A percentile compares a stretch with the other conserved stretches of the same genome.
Evolutionary conservation across 2,888 invertebrate species (phyloP).

Genomic region (Torymus tubicola): DNA sequence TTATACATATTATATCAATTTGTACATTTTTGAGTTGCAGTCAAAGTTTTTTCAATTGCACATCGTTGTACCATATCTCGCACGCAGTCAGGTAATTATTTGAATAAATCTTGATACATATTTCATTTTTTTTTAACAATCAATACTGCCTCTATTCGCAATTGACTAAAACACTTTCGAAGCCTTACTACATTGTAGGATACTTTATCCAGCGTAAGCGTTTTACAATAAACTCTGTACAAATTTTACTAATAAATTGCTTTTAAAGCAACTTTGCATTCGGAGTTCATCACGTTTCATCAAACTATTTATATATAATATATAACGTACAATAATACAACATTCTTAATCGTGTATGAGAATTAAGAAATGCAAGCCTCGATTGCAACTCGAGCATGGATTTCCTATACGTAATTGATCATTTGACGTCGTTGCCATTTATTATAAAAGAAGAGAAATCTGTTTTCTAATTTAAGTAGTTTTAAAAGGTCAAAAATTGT

Average conservation of each 20-base stretch:
- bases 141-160: conserved; percentile 56
- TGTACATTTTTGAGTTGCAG: conserved; percentile 56
- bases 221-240: conserved; percentile 61
- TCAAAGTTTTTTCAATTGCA: conserved; percentile 54
- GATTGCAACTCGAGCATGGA: conserved; percentile 55
- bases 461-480: conserved; percentile 61
- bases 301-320: conserved; percentile 62
- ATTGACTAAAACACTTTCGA: conserved; percentile 56
- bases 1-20: conserved; percentile 48
- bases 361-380: conserved; percentile 60
- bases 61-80: conserved; percentile 59
- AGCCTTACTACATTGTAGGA: conserved; percentile 54
- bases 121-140: conserved; percentile 56
- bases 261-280: conserved; percentile 71
- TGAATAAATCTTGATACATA: conserved; percentile 54
- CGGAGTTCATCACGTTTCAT: conserved; percentile 69
- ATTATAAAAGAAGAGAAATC: conserved; percentile 62
- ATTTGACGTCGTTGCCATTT: conserved; percentile 60
- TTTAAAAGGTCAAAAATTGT: conserved; percentile 45
- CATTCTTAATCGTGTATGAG: conserved; percentile 62
- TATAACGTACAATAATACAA: conserved; percentile 69
- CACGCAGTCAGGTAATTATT: conserved; percentile 51
- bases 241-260: conserved; percentile 64
- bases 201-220: conserved; percentile 54
- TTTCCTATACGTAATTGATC: conserved; percentile 61